Percentiles rank a stretch among this genome's conserved stretches.
Conservation (phyloP, 2,113 vertebrate species). For the Antigone vipio region DNA sequence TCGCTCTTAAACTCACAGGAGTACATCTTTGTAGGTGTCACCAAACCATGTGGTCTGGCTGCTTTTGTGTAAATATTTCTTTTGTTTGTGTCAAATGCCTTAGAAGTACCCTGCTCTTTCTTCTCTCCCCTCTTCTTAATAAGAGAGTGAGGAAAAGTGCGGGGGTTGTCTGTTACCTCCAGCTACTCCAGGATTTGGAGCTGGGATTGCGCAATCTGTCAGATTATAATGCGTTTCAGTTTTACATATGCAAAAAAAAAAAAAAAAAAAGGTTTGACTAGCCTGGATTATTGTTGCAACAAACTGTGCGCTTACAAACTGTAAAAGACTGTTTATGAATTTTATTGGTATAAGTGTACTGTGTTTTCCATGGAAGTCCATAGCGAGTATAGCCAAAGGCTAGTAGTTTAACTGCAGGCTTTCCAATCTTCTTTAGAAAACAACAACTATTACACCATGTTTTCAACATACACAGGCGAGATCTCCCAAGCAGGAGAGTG, state of each 20-base stretch:
- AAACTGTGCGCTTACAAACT: background rate
- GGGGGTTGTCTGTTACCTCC: background rate
- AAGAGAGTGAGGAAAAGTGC: background rate
- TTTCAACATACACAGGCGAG: rapidly evolving
- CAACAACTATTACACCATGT: background rate
- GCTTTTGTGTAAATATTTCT: slow-evolving; percentile 73
- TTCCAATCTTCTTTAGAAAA: background rate
- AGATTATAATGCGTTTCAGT: background rate
- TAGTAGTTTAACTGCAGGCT: background rate
- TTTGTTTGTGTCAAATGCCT: slow-evolving; percentile 68
- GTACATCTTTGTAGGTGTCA: slow-evolving; percentile 74
- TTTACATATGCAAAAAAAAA: background rate
- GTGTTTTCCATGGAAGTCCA: background rate
- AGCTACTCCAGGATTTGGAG: background rate
- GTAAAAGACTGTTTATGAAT: background rate
- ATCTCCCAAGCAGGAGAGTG: background rate
- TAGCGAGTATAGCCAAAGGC: background rate
- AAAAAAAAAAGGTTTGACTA: background rate
- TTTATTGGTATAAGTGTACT: background rate
- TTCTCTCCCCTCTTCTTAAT: background rate
- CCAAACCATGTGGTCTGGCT: slow-evolving; percentile 72
- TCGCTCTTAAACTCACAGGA: slow-evolving; percentile 65
- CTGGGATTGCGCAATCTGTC: background rate
- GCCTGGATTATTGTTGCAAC: background rate
- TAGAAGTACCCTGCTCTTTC: slow-evolving; percentile 15